phyloP scores from a whole-genome alignment of 2,113 vertebrate species.

The Rhizomys pruinosus region DNA sequence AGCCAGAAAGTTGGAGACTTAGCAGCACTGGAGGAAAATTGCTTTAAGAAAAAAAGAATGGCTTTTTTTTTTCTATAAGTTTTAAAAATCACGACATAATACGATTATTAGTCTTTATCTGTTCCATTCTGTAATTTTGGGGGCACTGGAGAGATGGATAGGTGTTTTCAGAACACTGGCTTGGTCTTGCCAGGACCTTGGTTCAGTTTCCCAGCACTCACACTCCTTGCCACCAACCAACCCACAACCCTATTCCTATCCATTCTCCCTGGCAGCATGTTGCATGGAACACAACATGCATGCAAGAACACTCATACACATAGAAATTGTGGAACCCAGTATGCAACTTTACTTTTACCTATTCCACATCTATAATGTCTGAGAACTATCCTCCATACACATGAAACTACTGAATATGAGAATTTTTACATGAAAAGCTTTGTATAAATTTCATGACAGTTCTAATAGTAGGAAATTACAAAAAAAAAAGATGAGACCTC shows the following conservation, averaged over 20 bases:
- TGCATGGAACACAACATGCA: too few species aligned
- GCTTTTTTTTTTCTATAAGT: not conserved
- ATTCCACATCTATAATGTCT: not conserved
- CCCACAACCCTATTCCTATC: too few species aligned
- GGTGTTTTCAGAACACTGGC: too few species aligned
- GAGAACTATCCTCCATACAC: not conserved
- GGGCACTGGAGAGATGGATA: too few species aligned
- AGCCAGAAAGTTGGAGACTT: not conserved
- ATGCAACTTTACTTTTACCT: not conserved
- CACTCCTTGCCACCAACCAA: too few species aligned
- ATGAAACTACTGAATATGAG: not conserved
- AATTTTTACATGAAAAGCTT: not conserved
- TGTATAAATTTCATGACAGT: not conserved
- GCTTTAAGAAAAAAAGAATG: not conserved
- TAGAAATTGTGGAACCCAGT: too few species aligned
- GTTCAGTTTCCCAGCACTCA: too few species aligned
- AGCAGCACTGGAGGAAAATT: not conserved
- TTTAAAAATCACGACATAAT: not conserved
- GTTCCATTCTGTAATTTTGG: not conserved
- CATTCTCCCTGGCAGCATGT: too few species aligned
- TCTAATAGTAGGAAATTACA: not conserved
- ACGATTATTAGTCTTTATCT: not conserved
- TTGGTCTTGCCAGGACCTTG: too few species aligned
- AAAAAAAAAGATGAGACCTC: constrained; percentile 43
- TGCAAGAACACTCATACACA: too few species aligned